A percentile compares a stretch with the other conserved stretches of the same genome.
These are phyloP conservation scores for Eupithecia subfuscata DNA, from an alignment of 2,888 invertebrate species.

Conservation along the genomic window DNA sequence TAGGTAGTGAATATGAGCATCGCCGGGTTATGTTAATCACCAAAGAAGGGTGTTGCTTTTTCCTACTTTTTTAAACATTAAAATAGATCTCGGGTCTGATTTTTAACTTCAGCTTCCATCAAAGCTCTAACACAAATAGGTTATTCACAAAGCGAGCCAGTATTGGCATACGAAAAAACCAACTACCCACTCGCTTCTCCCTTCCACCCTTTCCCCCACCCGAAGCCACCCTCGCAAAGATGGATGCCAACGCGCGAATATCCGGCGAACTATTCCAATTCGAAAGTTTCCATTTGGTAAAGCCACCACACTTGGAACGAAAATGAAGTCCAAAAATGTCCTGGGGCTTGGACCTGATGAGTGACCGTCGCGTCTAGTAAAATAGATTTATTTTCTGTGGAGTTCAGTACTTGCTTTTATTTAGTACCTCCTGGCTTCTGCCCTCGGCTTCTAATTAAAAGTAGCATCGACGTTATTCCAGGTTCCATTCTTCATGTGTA, in stretches of 20 bases:
- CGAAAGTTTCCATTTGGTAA: constrained; percentile 74
- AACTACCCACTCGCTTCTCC: constrained; percentile 49
- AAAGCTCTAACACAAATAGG: constrained; percentile 63
- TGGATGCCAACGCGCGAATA: constrained; percentile 73
- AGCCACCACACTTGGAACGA: constrained; percentile 65
- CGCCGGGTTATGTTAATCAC: not conserved
- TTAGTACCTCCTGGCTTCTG: not conserved
- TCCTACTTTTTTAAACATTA: not conserved
- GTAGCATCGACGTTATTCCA: too few species aligned
- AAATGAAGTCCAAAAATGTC: constrained; percentile 63
- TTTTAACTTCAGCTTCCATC: constrained; percentile 43
- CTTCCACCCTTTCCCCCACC: constrained; percentile 46
- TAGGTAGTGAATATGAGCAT: not conserved
- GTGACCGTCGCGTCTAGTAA: not conserved
- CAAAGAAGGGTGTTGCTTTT: not conserved
- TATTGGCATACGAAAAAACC: constrained; percentile 69
- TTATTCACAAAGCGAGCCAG: constrained; percentile 64
- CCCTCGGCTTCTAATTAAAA: too few species aligned
- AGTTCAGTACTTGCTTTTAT: not conserved
- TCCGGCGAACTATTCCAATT: constrained; percentile 80
- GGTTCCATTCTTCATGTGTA: too few species aligned
- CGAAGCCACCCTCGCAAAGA: constrained; percentile 67
- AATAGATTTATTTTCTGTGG: not conserved
- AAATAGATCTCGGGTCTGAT: not conserved
- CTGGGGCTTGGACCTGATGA: constrained; percentile 12